Evolutionary conservation across 92 coral and sea anemone genomes (phyloP).

Genomic region (Epizoanthus ramosus): DNA sequence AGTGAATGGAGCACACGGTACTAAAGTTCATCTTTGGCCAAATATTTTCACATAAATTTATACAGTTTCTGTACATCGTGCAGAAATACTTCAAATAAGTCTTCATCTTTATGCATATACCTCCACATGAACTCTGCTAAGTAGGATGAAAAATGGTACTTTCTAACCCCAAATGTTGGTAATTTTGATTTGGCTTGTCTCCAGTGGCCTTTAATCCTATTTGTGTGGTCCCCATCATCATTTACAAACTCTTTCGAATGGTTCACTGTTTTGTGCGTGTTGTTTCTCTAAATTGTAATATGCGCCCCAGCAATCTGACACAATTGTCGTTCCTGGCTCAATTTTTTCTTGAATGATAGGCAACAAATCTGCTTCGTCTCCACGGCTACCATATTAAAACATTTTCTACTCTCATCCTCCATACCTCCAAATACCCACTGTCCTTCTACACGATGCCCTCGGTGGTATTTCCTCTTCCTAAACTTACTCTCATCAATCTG

Average conservation of each 20-base stretch:
- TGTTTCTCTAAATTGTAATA: conserved; percentile 47
- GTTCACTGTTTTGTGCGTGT: conserved; percentile 42
- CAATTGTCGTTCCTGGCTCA: conserved; percentile 57
- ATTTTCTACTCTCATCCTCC: conserved; percentile 51
- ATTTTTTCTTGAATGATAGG: conserved; percentile 53
- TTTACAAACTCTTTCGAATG: conserved; percentile 58
- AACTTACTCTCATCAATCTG: conserved; percentile 53
- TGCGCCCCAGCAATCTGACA: conserved; percentile 73
- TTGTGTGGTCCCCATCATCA: conserved; percentile 31
- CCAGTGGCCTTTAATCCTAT: conserved; percentile 50
- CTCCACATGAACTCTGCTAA: conserved; percentile 56
- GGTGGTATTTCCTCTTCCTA: conserved; percentile 47
- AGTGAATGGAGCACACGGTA: too few relatives aligned
- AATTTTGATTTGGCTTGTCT: conserved; percentile 37
- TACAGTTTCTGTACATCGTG: too few relatives aligned
- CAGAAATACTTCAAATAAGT: conserved; percentile 35
- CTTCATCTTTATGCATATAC: conserved; percentile 47
- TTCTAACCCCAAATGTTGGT: conserved; percentile 41
- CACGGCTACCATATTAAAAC: conserved; percentile 42
- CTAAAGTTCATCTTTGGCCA: too few relatives aligned
- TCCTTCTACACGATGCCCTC: conserved; percentile 64
- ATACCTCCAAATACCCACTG: conserved; percentile 63
- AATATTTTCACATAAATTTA: too few relatives aligned
- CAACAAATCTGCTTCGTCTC: conserved; percentile 49
- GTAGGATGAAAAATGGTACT: conserved; percentile 50